These are phyloP conservation scores for Centropus unirufus DNA, from an alignment of 2,113 vertebrate genomes.

Conservation along the genomic window DNA sequence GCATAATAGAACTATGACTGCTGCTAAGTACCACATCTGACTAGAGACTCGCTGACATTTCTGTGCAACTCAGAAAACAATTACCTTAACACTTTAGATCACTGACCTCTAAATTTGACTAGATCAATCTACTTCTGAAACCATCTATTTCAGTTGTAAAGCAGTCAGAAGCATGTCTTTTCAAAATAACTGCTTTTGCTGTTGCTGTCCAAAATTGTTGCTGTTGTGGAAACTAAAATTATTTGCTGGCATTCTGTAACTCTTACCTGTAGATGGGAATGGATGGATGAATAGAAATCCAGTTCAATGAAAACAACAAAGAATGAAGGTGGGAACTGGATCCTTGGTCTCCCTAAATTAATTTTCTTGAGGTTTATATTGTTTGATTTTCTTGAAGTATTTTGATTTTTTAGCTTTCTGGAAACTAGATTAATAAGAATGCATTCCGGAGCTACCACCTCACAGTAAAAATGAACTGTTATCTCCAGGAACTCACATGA, in stretches of 20 bases:
- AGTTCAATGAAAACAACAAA: neutral
- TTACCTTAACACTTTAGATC: neutral
- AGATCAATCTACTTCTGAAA: neutral
- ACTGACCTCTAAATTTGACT: neutral
- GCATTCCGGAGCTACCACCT: neutral
- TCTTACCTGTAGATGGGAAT: neutral
- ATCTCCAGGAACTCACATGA: neutral
- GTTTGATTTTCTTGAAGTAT: neutral
- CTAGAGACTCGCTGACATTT: neutral
- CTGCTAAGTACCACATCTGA: neutral
- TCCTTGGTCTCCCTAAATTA: neutral
- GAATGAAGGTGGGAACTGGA: neutral
- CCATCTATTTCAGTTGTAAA: neutral
- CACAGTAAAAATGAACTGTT: neutral
- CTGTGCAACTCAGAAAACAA: neutral
- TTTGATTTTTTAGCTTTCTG: neutral
- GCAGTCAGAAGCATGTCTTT: neutral
- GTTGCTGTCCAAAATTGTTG: neutral
- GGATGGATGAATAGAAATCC: neutral
- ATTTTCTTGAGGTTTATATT: neutral
- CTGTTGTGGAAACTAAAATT: neutral
- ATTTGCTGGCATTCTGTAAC: neutral
- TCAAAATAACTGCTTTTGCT: neutral
- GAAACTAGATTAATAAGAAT: neutral
- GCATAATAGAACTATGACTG: neutral